Base-by-base conservation (phyloP, 1,140 invertebrate genomes). In the Diorhabda carinulata region DNA sequence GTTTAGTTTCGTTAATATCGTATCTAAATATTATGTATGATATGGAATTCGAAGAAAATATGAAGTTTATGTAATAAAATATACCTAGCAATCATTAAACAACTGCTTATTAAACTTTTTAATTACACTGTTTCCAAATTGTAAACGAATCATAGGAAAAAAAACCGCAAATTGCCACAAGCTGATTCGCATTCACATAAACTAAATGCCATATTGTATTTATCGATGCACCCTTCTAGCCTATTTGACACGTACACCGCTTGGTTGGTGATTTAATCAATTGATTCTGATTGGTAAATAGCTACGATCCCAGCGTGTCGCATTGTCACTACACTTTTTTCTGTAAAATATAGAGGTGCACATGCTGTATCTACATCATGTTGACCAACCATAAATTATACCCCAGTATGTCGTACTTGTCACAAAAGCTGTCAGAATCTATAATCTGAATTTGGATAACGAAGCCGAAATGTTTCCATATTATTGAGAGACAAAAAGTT, bases 301-400 rank as follows among this genome's bases (percentile, higher is more conserved):
- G 9, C 64, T 42, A n/a, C 43, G 44, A 64, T 64, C 43, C 4
- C 62, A 5, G 62, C 9, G 9, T 44, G 43, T 8, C 42, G 43
- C 52, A 64, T 64, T 64, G 62, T 64, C 44, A n/a, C 40, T 42
- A 9, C 44, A 45, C 47, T 66, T 56, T 56, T 56, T 9, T 25
- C n/a, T 43, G 62, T 40, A 64, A 47, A 47, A 64, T 64, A 47
- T 25, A n/a, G 47, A 9, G 40, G 42, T 42, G 62, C 7, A 59
- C 44, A 67, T 67, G 42, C 57, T 57, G 40, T 67, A 67, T 67
- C 65, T 67, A 59, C 58, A 67, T 60, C 57, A 43, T 45, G 57
- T 44, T 43, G 52, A 43, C 57, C 40, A 59, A 67, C 56, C 43
- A 68, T 62, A 65, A 52, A 52, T 52, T 52, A n/a, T 52, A 52